Percentiles rank a stretch among this genome's conserved stretches.
Conservation (phyloP, 1,140 invertebrate species). For the Drosophila tsacasi region DNA sequence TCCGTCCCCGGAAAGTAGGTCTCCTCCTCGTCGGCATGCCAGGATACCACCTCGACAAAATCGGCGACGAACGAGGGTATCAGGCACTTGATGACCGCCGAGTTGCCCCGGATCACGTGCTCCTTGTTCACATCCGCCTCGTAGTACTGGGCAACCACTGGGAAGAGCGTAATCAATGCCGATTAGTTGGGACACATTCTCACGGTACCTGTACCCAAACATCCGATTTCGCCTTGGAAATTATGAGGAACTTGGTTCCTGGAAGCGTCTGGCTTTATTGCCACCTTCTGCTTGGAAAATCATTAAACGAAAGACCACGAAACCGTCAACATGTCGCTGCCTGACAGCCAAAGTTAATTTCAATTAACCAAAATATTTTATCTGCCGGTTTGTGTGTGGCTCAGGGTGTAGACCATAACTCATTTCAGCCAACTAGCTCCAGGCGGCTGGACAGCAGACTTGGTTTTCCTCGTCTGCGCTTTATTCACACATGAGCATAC, state of each 20-base stretch:
- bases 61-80: constrained; percentile 97
- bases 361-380: constrained; percentile 53
- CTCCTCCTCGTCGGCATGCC: constrained; percentile 93
- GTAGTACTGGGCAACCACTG: constrained; percentile 95
- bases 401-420: constrained; percentile 42
- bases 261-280: constrained; percentile 42
- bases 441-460: constrained; percentile 33
- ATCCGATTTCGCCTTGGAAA: constrained; percentile 50
- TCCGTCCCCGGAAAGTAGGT: constrained; percentile 86
- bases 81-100: constrained; percentile 96
- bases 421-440: constrained; percentile 42
- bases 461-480: constrained; percentile 51
- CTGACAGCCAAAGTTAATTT: constrained; percentile 52
- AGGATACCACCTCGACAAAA: constrained; percentile 94
- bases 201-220: constrained; percentile 52
- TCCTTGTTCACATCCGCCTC: constrained; percentile 97
- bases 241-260: constrained; percentile 36
- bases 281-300: constrained; percentile 54
- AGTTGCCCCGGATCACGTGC: constrained; percentile 96
- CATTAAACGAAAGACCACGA: constrained; percentile 56
- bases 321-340: constrained; percentile 26
- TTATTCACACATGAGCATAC: constrained; percentile 58
- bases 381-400: constrained; percentile 15
- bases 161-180: constrained; percentile 36
- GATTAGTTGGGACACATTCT: constrained; percentile 42